Base-by-base conservation (phyloP, 2,113 vertebrate species). In the Ctenomys sociabilis region DNA sequence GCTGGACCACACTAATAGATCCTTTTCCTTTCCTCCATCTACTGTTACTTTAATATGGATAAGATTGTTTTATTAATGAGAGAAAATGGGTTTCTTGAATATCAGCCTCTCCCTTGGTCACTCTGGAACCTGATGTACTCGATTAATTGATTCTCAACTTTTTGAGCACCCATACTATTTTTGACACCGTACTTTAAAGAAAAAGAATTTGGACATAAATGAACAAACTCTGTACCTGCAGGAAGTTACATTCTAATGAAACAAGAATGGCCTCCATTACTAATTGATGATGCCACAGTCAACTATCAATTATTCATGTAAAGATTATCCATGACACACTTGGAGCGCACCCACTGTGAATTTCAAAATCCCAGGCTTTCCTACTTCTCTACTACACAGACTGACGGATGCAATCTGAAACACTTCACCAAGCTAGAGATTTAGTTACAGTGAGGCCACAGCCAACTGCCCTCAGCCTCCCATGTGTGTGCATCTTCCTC, bases 61-160 rank as follows among this genome's bases (percentile, higher is more conserved):
- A 97, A 97, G 96, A 95, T 95, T 98, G 97, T 97, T 98, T 98
- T 98, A 98, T 98, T 97, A 97, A 98, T 98, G 97, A 98, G 96
- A 96, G 96, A 96, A 98, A 97, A 98, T 98, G 97, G 97, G 83
- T 91, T 97, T 97, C 96, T 97, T 97, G 97, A 94, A 95, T 90
- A 95, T 82, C 95, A 95, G 92, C 78, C 94, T 93, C 72, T 95
- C 80, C 93, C 96, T 84, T 90, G 97, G 96, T 96, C 97, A 94
- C 97, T 97, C 90, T 96, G 97, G 95, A 97, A 97, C 92, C 92
- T 90, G 85, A 96, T 90, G 93, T 37, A 92, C 94, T 93, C 96
- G 96, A 97, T 97, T 90, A 96, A 98, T 97, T 94, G 94, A 95
- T 97, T 91, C 96, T 89, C 96, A 93, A 93, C 95, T 97, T 96